Evolutionary conservation across 2,797 vertebrate genomes (phyloP), one percentile per base, ranked within the genome.

Genomic region (Mus spretus): DNA sequence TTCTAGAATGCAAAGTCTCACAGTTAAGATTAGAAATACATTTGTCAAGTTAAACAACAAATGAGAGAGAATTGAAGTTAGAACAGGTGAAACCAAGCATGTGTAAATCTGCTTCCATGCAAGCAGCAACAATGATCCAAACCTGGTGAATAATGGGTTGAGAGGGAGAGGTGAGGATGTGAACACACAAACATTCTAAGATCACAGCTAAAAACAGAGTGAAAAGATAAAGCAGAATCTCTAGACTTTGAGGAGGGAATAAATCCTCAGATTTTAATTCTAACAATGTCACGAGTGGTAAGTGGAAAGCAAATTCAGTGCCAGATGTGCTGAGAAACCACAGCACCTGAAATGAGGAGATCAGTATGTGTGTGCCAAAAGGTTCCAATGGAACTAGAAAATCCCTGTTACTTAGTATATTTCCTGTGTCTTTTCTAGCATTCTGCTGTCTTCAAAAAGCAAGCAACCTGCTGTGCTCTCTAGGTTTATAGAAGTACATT

Each of bases 11-110:
- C 50, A 96, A 95, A 79, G 6, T 34, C 44, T 74, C 26, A 88
- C 61, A 89, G 90, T 80, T 90, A 93, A 84, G 6, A 80, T 78
- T 92, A 83, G 34, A 89, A 95, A 88, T 8, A 53, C 75, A 57
- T 37, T 89, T 93, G 11, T 84, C n/a, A 90, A 65, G 26, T 37
- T 90, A 86, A 90, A n/a, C 9, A 80, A 59, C 53, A 90, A 44
- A n/a, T 59, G 75, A 72, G 72, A 34, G 74, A 78, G 55, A 94
- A 26, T 14, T 77, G 34, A 93, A 93, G 77, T 61, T 15, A 91
- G 19, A 92, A 91, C 28, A 19, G 74, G 13, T 92, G 31, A 96
- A 47, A 1, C n/a, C 84, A 28, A 86, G n/a, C 84, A 28, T 72
- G 70, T 72, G 61, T 91, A 95, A 79, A 70, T 74, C 72, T 87